Evolutionary conservation across 2,888 invertebrate species (phyloP).

Genomic region (Phasia obesa): DNA sequence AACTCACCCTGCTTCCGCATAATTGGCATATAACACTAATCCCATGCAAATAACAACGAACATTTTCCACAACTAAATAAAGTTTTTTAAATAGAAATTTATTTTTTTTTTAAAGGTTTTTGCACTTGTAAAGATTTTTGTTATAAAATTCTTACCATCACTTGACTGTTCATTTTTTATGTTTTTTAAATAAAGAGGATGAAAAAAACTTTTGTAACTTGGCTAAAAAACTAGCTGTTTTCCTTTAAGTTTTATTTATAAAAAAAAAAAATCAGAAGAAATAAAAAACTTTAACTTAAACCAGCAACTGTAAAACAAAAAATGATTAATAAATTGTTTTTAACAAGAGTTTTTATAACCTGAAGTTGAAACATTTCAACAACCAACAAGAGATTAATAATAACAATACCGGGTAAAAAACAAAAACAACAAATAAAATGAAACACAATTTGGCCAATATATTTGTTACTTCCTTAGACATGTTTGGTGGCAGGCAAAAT

Average conservation of each 20-base stretch:
- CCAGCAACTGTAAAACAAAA: slow-evolving; percentile 44
- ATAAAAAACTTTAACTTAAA: slow-evolving; percentile 29
- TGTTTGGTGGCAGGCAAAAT: slow-evolving; percentile 50
- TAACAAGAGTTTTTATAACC: slow-evolving; percentile 67
- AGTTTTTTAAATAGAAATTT: slow-evolving; percentile 6
- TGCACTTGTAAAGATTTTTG: slow-evolving; percentile 2
- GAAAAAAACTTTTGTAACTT: slow-evolving; percentile 14
- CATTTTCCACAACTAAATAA: slow-evolving; percentile 74
- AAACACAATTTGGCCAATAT: slow-evolving; percentile 67
- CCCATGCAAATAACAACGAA: slow-evolving; percentile 75
- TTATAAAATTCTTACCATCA: slow-evolving; percentile 59
- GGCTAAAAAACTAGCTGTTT: slow-evolving; percentile 15
- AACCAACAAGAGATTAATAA: slow-evolving; percentile 12
- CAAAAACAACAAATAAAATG: slow-evolving; percentile 30
- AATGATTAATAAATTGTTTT: slow-evolving; percentile 59
- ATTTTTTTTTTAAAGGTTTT: not conserved
- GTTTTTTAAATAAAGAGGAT: slow-evolving; percentile 45
- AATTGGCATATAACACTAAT: slow-evolving; percentile 74
- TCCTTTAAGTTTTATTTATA: slow-evolving; percentile 15
- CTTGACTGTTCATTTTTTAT: slow-evolving; percentile 57
- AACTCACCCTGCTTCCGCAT: slow-evolving; percentile 76
- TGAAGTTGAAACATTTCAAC: slow-evolving; percentile 19
- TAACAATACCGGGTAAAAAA: slow-evolving; percentile 9
- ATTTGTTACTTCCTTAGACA: slow-evolving; percentile 64
- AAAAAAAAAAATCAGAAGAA: slow-evolving; percentile 19